phyloP scores from a whole-genome alignment of 35 echinoderm and acorn worm genomes.

The Lytechinus variegatus region DNA sequence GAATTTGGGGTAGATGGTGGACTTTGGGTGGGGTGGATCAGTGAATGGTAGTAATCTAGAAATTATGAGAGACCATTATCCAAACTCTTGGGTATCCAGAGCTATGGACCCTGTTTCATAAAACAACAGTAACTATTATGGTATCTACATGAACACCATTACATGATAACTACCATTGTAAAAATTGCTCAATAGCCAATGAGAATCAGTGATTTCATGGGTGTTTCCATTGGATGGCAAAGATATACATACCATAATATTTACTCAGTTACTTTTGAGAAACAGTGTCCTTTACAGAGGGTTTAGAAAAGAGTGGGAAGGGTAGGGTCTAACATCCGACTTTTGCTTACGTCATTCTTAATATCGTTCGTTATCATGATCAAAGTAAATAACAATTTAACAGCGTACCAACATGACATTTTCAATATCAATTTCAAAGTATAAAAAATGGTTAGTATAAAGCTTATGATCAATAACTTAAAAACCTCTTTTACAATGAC shows the following conservation, averaged over 20 bases:
- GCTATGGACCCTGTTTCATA: too few species aligned
- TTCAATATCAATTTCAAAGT: not conserved
- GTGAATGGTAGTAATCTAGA: not conserved
- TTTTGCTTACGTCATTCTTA: not conserved
- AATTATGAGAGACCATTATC: not conserved
- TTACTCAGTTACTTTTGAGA: too few species aligned
- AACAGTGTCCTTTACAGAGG: not conserved
- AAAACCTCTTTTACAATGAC: not conserved
- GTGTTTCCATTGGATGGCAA: too few species aligned
- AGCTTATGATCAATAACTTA: not conserved
- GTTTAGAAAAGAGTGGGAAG: not conserved
- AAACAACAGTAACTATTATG: too few species aligned
- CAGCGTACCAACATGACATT: not conserved
- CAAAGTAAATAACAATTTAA: not conserved
- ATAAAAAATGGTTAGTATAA: not conserved
- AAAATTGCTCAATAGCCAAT: too few species aligned
- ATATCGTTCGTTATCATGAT: not conserved
- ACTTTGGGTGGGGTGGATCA: not conserved
- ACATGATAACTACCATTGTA: too few species aligned
- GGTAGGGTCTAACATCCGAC: not conserved
- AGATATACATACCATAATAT: too few species aligned
- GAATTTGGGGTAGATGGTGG: not conserved
- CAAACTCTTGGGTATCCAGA: not conserved
- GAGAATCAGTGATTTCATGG: too few species aligned
- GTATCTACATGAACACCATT: too few species aligned